Evolutionary conservation across 2,888 invertebrate genomes (phyloP).

Genomic region (Loripinus fragilis): DNA sequence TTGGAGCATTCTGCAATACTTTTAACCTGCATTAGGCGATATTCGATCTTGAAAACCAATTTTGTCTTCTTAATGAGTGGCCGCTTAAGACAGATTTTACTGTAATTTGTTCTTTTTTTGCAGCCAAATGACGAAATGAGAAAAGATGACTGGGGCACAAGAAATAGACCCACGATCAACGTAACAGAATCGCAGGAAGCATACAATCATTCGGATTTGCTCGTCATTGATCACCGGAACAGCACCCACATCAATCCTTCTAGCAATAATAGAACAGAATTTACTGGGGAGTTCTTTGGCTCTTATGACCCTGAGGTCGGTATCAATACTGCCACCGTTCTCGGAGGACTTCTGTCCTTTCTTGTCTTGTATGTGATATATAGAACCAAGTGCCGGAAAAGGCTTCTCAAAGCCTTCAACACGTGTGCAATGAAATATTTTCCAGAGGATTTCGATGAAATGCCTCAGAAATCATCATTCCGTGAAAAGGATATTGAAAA

Average conservation of each 20-base stretch:
- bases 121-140: conserved; percentile 75
- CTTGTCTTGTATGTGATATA: conserved; percentile 70
- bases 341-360: conserved; percentile 70
- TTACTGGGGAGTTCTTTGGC: conserved; percentile 57
- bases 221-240: not conserved
- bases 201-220: not conserved
- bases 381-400: conserved; percentile 65
- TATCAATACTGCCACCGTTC: conserved; percentile 70
- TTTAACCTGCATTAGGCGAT: too few species aligned
- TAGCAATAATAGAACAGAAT: conserved; percentile 24
- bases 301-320: conserved; percentile 72
- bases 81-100: too few species aligned
- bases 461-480: conserved; percentile 8
- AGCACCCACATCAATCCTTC: conserved; percentile 6
- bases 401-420: conserved; percentile 40
- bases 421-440: conserved; percentile 55
- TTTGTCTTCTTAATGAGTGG: too few species aligned
- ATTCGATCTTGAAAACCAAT: too few species aligned
- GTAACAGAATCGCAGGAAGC: conserved; percentile 24
- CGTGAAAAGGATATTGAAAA: conserved; percentile 14
- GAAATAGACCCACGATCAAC: conserved; percentile 44
- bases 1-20: too few species aligned
- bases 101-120: conserved; percentile 30
- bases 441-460: conserved; percentile 48
- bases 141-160: conserved; percentile 56